These are phyloP conservation scores for Meteorus colon DNA, from an alignment of 2,888 invertebrate species.

Conservation along the genomic window DNA sequence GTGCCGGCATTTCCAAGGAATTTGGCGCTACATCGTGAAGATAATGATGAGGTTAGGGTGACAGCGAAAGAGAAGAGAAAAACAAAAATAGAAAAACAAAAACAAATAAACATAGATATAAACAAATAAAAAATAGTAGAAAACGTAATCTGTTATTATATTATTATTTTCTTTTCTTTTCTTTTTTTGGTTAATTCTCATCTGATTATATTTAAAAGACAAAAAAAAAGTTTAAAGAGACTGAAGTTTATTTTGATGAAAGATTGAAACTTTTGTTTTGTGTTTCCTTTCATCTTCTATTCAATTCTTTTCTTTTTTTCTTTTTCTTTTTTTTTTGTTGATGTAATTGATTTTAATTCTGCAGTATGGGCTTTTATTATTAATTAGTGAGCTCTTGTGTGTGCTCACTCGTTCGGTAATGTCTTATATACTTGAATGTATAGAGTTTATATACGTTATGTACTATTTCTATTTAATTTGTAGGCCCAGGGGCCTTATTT, in stretches of 20 bases:
- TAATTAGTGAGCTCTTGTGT: slow-evolving; percentile 15
- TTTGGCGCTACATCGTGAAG: slow-evolving; percentile 69
- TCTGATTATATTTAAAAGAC: neutral
- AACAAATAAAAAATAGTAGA: neutral
- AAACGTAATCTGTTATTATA: neutral
- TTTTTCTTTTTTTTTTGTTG: neutral
- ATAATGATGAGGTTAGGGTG: slow-evolving; percentile 67
- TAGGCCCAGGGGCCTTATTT: neutral
- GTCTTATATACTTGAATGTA: neutral
- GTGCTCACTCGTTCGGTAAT: neutral
- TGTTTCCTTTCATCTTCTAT: neutral
- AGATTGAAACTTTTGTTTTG: neutral
- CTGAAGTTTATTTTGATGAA: neutral
- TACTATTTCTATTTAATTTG: neutral
- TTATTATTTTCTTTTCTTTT: neutral
- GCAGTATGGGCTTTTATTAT: neutral
- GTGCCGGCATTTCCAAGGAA: slow-evolving; percentile 72
- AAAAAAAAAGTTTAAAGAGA: slow-evolving; percentile 2
- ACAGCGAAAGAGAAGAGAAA: neutral
- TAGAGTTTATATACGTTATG: neutral
- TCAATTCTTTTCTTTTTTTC: neutral
- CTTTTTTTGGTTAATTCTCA: neutral
- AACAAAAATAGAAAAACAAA: neutral
- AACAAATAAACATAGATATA: neutral
- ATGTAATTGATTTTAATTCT: slow-evolving; percentile 11